These are phyloP conservation scores for Oncopodura yosiiana DNA, from an alignment of 1,140 invertebrate species.

Conservation along the genomic window DNA sequence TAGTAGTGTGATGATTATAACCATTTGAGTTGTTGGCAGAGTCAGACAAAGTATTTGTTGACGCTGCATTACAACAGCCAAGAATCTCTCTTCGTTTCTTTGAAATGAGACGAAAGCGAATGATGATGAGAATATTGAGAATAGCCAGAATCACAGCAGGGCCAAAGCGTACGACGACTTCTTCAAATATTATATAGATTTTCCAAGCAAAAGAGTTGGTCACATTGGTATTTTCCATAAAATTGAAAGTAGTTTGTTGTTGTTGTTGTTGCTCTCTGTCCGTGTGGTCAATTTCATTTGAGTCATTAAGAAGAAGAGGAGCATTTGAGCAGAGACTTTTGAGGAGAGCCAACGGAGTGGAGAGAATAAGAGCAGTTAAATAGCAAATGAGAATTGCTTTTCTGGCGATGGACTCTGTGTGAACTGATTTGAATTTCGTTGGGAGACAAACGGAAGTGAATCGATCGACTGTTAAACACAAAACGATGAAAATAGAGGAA, in stretches of 20 bases:
- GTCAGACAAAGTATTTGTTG: too few species aligned
- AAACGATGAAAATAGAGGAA: slow-evolving; percentile 42
- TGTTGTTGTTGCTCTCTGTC: too few species aligned
- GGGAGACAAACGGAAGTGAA: slow-evolving; percentile 43
- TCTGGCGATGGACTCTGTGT: slow-evolving; percentile 38
- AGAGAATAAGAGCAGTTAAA: slow-evolving; percentile 38
- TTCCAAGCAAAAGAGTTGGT: slow-evolving; percentile 34
- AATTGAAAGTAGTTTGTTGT: slow-evolving; percentile 27
- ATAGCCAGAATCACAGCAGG: slow-evolving; percentile 39
- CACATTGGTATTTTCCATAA: slow-evolving; percentile 36
- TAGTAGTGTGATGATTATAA: too few species aligned
- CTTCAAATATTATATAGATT: slow-evolving; percentile 37
- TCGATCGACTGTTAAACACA: slow-evolving; percentile 43
- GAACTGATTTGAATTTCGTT: slow-evolving; percentile 40
- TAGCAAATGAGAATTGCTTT: slow-evolving; percentile 39
- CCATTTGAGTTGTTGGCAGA: too few species aligned
- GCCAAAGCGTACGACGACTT: slow-evolving; percentile 38
- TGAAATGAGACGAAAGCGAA: slow-evolving; percentile 38
- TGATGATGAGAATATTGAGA: slow-evolving; percentile 40
- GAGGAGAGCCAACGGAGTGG: slow-evolving; percentile 39
- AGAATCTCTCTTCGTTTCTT: slow-evolving; percentile 35
- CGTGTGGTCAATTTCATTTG: too few species aligned
- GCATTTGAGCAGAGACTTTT: slow-evolving; percentile 37
- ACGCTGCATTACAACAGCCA: too few species aligned
- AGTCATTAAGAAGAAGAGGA: too few species aligned